These are phyloP conservation scores for Drosophila anceps DNA, from an alignment of 2,888 invertebrate genomes.

Conservation along the genomic window DNA sequence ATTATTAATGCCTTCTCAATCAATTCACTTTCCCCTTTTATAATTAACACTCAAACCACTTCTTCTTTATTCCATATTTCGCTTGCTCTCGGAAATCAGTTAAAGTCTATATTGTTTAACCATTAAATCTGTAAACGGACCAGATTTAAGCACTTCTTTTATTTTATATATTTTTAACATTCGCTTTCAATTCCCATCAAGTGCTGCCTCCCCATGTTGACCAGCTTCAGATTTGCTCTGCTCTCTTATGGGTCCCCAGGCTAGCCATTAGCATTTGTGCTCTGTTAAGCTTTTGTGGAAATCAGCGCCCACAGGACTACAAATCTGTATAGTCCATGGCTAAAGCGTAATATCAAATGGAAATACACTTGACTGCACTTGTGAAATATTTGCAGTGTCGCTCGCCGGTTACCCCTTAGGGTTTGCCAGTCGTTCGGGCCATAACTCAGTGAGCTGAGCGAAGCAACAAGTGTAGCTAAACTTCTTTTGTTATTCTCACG, in stretches of 20 bases:
- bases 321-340: conserved; percentile 51
- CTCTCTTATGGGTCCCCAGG: conserved; percentile 33
- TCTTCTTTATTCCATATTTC: background rate
- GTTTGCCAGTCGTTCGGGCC: conserved; percentile 22
- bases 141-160: background rate
- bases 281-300: conserved; percentile 41
- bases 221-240: background rate
- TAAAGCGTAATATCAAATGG: conserved; percentile 50
- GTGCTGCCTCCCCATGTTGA: background rate
- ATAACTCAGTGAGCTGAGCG: conserved; percentile 41
- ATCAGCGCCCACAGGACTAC: conserved; percentile 32
- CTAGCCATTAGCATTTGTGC: conserved; percentile 51
- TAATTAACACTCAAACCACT: background rate
- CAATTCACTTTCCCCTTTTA: background rate
- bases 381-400: conserved; percentile 57
- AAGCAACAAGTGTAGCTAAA: conserved; percentile 49
- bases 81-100: background rate
- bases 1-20: too few relatives aligned
- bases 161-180: background rate
- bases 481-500: background rate
- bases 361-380: conserved; percentile 61
- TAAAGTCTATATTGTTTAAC: background rate
- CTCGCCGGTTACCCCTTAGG: conserved; percentile 35
- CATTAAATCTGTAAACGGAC: background rate
- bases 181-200: background rate